Conservation (phyloP, 2,888 invertebrate genomes). For the Xestia ashworthii region DNA sequence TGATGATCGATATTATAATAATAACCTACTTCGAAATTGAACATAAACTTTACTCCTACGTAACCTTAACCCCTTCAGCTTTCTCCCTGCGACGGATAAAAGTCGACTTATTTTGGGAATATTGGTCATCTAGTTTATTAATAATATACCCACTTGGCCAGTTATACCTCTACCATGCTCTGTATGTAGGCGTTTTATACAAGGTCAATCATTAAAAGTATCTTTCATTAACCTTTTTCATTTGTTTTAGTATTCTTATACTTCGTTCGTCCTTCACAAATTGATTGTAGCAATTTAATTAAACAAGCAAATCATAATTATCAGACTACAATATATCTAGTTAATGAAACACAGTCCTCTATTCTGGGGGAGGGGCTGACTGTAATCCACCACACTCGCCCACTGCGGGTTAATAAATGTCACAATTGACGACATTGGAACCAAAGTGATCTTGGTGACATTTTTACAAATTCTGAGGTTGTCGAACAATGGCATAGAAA, state of each 20-base stretch:
- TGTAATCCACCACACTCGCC: not conserved
- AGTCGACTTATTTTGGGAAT: conserved; percentile 10
- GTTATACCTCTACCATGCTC: not conserved
- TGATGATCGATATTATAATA: not conserved
- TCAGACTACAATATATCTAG: not conserved
- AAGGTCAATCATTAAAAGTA: not conserved
- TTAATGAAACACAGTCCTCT: not conserved
- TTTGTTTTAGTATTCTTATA: not conserved
- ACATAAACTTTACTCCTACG: no score
- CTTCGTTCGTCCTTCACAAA: not conserved
- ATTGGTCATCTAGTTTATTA: not conserved
- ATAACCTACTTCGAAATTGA: not conserved
- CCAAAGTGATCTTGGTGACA: no score
- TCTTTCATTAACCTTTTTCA: not conserved
- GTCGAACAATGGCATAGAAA: no score
- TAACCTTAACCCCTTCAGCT: not conserved
- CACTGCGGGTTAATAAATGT: not conserved
- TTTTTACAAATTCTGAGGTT: no score
- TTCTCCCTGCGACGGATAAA: not conserved
- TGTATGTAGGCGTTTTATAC: not conserved
- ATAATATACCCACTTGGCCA: not conserved
- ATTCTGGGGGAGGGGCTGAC: not conserved
- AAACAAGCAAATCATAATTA: no score
- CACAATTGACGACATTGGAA: not conserved
- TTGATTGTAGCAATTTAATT: not conserved